Base-by-base conservation (phyloP, 2,113 vertebrate genomes). In the Zosterops borbonicus region DNA sequence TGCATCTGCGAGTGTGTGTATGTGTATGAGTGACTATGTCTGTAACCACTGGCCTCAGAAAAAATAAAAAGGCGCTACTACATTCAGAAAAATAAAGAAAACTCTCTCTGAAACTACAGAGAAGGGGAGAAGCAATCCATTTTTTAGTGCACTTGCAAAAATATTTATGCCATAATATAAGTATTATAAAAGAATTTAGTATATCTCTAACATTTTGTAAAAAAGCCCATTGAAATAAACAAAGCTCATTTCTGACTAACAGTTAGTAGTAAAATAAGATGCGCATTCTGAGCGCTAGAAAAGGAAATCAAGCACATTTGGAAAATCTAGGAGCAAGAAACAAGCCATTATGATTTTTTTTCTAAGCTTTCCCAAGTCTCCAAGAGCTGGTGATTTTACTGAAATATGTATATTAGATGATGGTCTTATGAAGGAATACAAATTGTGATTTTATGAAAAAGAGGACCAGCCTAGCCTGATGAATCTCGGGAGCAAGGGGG, bases 131-230 rank as follows among this genome's bases (percentile, higher is more conserved):
- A 73, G 41, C 33, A 89, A 92, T 92, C 87, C 74, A 33, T 12
- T 64, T 95, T 81, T 83, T 56, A 63, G 42, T 80, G 77, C 35
- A 71, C 55, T 83, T 80, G 70, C 69, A 90, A 97, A 96, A 85
- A 69, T 86, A 96, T 95, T 96, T 91, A 96, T 84, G 60, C 23
- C 58, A 63, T 81, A 65, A 20, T 75, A 69, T 77, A 95, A 94
- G 94, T 91, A 89, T 73, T 47, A 62, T 87, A 64, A 96, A 95
- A 83, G 39, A 93, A 37, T 69, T 75, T 87, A 67, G 55, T 67
- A 79, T 65, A 88, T 95, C 81, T 83, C 90, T 60, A 96, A 64
- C 41, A 82, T 46, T 81, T 83, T 94, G 47, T 62, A 58, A 90
- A 95, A 83, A 92, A 56, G 7, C 12, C 55, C 74, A 49, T 35